Evolutionary conservation across 2,797 vertebrate species (phyloP), one percentile per base, ranked within the genome.

Genomic region (Ctenopoma kingsleyae): DNA sequence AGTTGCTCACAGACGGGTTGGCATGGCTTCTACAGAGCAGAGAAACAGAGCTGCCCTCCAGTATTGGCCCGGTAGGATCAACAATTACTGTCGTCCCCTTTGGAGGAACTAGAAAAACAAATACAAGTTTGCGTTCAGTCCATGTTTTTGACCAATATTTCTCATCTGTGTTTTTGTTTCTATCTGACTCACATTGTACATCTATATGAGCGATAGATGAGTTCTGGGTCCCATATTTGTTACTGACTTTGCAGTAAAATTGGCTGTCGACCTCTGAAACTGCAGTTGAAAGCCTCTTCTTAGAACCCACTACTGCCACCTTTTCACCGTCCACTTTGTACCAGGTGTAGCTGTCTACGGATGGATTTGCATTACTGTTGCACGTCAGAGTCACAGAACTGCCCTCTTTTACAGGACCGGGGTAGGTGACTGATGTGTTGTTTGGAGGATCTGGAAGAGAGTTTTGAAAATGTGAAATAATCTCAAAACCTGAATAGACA

Each of bases 371-470:
- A 5, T 75, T 53, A 0, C 80, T 17, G 68, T 27, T 66, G 82
- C 92, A 93, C 60, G 61, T 86, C 80, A 93, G 54, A 30, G 66
- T 84, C 57, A 90, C 74, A 0, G n/a, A 67, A 61, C 50, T 79
- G 57, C 82, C 90, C 59, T 89, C 89, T 11, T 32, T 32, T 2
- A 87, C 84, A 19, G 86, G 78, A 30, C 71, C 75, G 25, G 67
- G 36, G 47, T 71, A 58, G 46, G 32, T 84, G 56, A 92, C 71
- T 0, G 84, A 75, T 5, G 88, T 90, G 66, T 91, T 82, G 3
- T 71, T 77, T 16, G 92, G 92, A 64, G 87, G 50, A 78, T 90
- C 91, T 93, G 77, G n/a, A 76, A 57, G 51, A 71, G 0, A 70
- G 44, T 43, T 72, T 2, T 38, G 15, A 47, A 57, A 36, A 44